A percentile compares a stretch with the other conserved stretches of the same genome.
These are phyloP conservation scores for Oncorhynchus tshawytscha DNA, from an alignment of 2,113 vertebrate genomes.

Conservation along the genomic window DNA sequence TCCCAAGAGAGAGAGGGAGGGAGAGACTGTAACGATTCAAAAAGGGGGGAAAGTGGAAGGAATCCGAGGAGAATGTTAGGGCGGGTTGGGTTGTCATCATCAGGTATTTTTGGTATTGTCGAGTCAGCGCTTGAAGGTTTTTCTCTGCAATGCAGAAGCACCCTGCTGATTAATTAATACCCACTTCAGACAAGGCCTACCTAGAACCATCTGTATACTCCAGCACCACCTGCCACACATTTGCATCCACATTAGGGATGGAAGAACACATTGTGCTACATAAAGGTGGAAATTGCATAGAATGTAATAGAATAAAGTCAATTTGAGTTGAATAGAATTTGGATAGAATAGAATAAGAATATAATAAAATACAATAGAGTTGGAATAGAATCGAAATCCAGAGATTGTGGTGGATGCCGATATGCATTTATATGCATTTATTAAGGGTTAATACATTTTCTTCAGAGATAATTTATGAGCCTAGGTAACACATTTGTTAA, in stretches of 20 bases:
- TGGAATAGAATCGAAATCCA: no score
- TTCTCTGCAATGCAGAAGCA: slow-evolving; percentile 64
- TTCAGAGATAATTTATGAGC: no score
- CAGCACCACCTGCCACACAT: slow-evolving; percentile 24
- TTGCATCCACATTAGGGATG: slow-evolving; percentile 27
- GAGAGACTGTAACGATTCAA: slow-evolving; percentile 26
- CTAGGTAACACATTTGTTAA: no score
- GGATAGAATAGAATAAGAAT: no score
- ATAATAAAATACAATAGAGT: no score
- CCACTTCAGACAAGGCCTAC: slow-evolving; percentile 48
- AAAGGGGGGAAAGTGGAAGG: slow-evolving; percentile 22
- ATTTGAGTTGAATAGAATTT: background rate
- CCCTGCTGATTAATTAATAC: slow-evolving; percentile 65
- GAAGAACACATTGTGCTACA: background rate
- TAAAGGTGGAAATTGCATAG: background rate
- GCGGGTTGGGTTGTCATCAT: slow-evolving; percentile 21
- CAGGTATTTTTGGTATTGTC: slow-evolving; percentile 28
- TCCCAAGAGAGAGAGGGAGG: slow-evolving; percentile 11
- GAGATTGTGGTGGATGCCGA: no score
- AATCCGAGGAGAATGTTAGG: slow-evolving; percentile 7
- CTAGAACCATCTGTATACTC: slow-evolving; percentile 52
- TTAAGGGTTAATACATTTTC: no score
- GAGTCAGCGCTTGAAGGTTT: slow-evolving; percentile 54
- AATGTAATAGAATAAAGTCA: background rate
- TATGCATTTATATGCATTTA: no score